Conservation (phyloP, 92 coral and sea anemone species). For the Zoanthus sociatus region DNA sequence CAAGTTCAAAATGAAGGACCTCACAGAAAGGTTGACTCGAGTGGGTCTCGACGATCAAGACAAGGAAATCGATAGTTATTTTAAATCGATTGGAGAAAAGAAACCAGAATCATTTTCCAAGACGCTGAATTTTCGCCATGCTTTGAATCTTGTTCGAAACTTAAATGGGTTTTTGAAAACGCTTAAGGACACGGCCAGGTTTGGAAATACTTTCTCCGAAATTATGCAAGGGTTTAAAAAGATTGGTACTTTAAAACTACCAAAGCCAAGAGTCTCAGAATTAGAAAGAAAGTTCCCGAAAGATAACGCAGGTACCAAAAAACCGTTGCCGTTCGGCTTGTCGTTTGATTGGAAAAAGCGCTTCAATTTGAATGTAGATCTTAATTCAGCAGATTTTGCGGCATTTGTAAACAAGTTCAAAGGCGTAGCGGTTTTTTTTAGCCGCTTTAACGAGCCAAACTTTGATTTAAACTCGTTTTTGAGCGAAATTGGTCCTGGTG, state of each 20-base stretch:
- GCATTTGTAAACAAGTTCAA: conserved; percentile 61
- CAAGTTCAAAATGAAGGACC: conserved; percentile 73
- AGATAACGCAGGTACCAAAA: conserved; percentile 2
- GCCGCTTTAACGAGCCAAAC: conserved; percentile 69
- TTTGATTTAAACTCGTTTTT: conserved; percentile 78
- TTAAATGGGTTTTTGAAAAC: conserved; percentile 74
- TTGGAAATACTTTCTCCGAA: conserved; percentile 85
- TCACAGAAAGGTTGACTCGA: conserved; percentile 73
- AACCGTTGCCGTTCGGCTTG: conserved; percentile 68
- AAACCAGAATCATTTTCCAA: conserved; percentile 80
- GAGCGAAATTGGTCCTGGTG: conserved; percentile 75
- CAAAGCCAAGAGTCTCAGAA: conserved; percentile 46
- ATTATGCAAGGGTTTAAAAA: conserved; percentile 71
- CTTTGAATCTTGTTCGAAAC: conserved; percentile 80
- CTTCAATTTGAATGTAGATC: conserved; percentile 75
- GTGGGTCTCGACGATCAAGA: conserved; percentile 75
- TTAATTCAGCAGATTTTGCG: conserved; percentile 65
- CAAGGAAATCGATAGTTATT: conserved; percentile 81
- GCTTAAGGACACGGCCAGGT: conserved; percentile 59
- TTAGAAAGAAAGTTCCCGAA: conserved; percentile 41
- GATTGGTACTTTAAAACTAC: conserved; percentile 68
- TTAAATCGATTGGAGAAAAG: conserved; percentile 65
- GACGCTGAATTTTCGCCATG: conserved; percentile 82
- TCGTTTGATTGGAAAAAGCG: conserved; percentile 81
- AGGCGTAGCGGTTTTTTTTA: conserved; percentile 70